Conservation (phyloP, 2,797 vertebrate genomes). For the Garrulus glandarius region DNA sequence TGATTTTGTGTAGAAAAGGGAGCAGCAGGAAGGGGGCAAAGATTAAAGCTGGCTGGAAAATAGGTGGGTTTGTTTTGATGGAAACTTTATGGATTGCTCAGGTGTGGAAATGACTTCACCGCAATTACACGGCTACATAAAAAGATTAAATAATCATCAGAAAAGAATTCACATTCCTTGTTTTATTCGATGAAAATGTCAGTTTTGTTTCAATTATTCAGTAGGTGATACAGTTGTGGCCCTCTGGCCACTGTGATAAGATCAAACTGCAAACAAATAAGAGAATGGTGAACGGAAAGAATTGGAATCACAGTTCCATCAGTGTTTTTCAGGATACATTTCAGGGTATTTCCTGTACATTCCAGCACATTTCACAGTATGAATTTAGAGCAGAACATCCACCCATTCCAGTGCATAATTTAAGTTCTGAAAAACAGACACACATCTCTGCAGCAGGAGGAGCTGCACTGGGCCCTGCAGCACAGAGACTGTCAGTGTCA, state of each 20-base stretch:
- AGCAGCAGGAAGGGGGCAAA: background rate
- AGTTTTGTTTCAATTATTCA: background rate
- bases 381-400: background rate
- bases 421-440: background rate
- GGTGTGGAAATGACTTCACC: slow-evolving; percentile 29
- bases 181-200: slow-evolving; percentile 34
- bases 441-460: background rate
- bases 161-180: background rate
- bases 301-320: background rate
- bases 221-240: background rate
- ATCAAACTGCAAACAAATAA: background rate
- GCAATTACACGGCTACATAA: background rate
- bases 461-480: background rate
- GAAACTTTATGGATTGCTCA: slow-evolving; percentile 28
- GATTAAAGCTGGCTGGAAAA: slow-evolving; percentile 48
- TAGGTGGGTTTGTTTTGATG: slow-evolving; percentile 51
- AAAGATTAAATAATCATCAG: background rate
- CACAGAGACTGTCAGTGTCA: background rate
- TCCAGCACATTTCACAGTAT: background rate
- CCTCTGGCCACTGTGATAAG: background rate
- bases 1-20: background rate
- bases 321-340: background rate
- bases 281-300: background rate
- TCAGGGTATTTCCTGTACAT: background rate
- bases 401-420: background rate